phyloP scores from a whole-genome alignment of 2,888 invertebrate genomes.

The Lithophane semibrunnea region DNA sequence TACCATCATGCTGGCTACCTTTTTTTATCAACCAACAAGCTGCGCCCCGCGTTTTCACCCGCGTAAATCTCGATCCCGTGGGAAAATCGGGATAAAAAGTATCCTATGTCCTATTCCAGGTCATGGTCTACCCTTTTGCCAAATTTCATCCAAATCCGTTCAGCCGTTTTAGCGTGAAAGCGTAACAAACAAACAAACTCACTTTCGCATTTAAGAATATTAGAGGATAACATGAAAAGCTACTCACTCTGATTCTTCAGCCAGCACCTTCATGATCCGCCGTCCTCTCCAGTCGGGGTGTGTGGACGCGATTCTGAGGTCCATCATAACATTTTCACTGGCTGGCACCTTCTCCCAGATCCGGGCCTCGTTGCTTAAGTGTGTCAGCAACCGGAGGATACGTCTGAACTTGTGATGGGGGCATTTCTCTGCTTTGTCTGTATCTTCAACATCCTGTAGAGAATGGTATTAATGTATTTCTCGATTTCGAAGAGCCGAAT shows the following conservation, averaged over 20 bases:
- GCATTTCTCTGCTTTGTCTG: slow-evolving; percentile 89
- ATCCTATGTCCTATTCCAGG: no score
- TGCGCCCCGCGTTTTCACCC: no score
- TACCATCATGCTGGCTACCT: neutral
- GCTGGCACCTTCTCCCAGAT: slow-evolving; percentile 90
- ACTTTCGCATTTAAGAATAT: no score
- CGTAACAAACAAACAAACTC: no score
- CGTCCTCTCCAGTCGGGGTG: slow-evolving; percentile 92
- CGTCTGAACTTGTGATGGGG: slow-evolving; percentile 91
- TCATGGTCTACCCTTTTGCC: no score
- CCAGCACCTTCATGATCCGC: slow-evolving; percentile 92
- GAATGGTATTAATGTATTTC: neutral
- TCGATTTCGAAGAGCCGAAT: no score
- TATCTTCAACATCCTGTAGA: slow-evolving; percentile 80
- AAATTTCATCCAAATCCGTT: no score
- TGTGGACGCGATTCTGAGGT: slow-evolving; percentile 92
- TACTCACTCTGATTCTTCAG: slow-evolving; percentile 92
- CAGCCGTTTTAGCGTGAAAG: no score
- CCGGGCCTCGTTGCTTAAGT: slow-evolving; percentile 90
- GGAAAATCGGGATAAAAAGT: no score
- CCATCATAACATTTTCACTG: slow-evolving; percentile 88
- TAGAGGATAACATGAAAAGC: neutral
- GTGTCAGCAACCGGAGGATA: slow-evolving; percentile 90
- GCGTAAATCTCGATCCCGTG: no score
- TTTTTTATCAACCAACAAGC: neutral